A percentile compares a stretch with the other conserved stretches of the same genome.
phyloP scores from a whole-genome alignment of 2,888 invertebrate species.

The Polyommatus icarus region DNA sequence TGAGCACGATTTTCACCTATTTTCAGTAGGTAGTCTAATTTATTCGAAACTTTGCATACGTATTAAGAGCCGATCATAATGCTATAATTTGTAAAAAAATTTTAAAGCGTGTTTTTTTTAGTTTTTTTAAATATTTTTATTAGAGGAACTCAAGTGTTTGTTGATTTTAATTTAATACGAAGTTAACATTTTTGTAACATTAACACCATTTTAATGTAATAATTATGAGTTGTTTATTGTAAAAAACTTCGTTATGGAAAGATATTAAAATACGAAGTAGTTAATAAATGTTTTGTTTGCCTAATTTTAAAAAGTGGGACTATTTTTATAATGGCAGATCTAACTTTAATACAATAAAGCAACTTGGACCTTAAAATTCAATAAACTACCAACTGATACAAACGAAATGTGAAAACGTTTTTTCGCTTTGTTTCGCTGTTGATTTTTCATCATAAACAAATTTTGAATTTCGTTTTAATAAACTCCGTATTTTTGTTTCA shows the following conservation, averaged over 20 bases:
- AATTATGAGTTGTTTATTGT: too few relatives aligned
- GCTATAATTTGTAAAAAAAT: too few relatives aligned
- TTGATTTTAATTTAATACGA: not conserved
- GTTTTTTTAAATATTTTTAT: too few relatives aligned
- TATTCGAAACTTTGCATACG: too few relatives aligned
- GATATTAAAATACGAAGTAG: not conserved
- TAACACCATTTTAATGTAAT: not conserved
- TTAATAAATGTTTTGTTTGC: not conserved
- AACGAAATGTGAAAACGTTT: not conserved
- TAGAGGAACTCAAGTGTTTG: not conserved
- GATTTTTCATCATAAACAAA: conserved; percentile 9
- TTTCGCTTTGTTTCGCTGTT: not conserved
- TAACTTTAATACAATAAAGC: not conserved
- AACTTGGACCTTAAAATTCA: not conserved
- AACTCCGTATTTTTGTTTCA: conserved; percentile 18
- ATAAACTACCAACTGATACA: not conserved
- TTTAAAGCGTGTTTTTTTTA: too few relatives aligned
- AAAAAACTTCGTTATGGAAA: not conserved
- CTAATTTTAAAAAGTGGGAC: not conserved
- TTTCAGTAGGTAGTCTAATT: too few relatives aligned
- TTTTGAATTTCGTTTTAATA: conserved; percentile 3
- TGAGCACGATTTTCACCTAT: too few relatives aligned
- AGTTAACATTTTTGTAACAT: not conserved
- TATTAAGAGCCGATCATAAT: too few relatives aligned
- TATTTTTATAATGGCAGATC: not conserved